Conservation (phyloP, 1,140 invertebrate genomes). For the Drosophila subpulchrella region DNA sequence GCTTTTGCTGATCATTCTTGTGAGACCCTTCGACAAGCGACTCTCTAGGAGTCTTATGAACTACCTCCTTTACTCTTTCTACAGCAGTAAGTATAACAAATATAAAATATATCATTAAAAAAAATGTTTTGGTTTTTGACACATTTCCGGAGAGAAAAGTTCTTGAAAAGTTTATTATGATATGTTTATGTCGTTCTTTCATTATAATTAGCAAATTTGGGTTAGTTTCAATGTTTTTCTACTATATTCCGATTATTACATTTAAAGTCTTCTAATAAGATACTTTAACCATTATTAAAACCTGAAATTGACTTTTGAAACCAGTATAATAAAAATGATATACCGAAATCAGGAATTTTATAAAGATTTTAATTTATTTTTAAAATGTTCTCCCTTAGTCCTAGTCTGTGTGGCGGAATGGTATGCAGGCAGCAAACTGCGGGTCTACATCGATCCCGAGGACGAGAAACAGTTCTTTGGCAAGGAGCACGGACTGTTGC, state of each 20-base stretch:
- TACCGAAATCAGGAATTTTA: no score
- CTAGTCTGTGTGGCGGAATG: constrained; percentile 96
- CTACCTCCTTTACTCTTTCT: constrained; percentile 94
- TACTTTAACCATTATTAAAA: no score
- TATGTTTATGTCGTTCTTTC: no score
- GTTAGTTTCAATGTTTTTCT: no score
- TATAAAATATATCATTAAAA: not conserved
- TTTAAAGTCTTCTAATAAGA: no score
- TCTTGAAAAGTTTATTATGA: not conserved
- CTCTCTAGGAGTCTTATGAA: constrained; percentile 95
- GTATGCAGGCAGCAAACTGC: constrained; percentile 92
- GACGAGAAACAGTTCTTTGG: constrained; percentile 92
- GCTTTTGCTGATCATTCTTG: constrained; percentile 89
- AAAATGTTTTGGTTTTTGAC: not conserved
- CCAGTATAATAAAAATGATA: no score
- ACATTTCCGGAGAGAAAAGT: not conserved
- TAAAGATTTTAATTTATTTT: not conserved
- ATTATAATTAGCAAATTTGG: no score
- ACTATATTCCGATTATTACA: no score
- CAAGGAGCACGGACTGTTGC: constrained; percentile 93
- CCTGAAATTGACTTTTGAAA: no score
- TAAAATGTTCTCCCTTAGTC: constrained; percentile 86
- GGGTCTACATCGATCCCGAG: constrained; percentile 91
- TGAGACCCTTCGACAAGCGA: constrained; percentile 90
- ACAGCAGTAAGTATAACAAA: constrained; percentile 92